A percentile compares a stretch with the other conserved stretches of the same genome.
Evolutionary conservation across 2,888 invertebrate genomes (phyloP).

Genomic region (Agrochola lychnidis): DNA sequence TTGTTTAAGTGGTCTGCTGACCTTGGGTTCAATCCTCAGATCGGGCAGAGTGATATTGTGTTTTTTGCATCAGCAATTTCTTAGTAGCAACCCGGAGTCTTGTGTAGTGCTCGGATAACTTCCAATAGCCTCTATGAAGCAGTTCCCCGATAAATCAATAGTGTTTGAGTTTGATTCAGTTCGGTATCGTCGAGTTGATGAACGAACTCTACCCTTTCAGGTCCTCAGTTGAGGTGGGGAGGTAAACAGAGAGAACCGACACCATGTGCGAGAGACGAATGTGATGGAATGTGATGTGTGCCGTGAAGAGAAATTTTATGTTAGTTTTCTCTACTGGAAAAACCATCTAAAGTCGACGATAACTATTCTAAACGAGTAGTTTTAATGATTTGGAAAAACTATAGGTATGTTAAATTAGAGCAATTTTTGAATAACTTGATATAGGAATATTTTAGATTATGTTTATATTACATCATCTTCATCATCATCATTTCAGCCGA

Average conservation of each 20-base stretch:
- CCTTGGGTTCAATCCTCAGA: not conserved
- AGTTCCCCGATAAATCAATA: not conserved
- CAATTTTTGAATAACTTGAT: no score
- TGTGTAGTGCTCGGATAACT: not conserved
- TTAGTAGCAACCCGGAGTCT: not conserved
- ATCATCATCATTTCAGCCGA: no score
- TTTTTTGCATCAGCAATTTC: not conserved
- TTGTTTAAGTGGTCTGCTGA: no score
- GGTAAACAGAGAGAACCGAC: not conserved
- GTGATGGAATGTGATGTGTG: not conserved
- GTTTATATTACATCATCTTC: no score
- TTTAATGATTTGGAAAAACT: no score
- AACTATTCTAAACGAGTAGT: no score
- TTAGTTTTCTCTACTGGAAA: no score
- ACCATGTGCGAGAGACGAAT: not conserved
- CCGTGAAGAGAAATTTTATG: not conserved
- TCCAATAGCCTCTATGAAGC: slow-evolving; percentile 1
- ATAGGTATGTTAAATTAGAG: no score
- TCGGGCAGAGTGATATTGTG: not conserved
- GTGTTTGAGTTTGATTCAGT: slow-evolving; percentile 14
- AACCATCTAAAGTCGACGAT: no score
- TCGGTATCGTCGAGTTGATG: not conserved
- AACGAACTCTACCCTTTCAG: slow-evolving; percentile 24
- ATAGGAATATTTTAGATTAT: no score
- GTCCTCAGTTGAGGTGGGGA: not conserved